Percentiles rank a stretch among this genome's conserved stretches.
These are phyloP conservation scores for Saguinus imperator DNA, from an alignment of 2,113 vertebrate genomes.

Conservation along the genomic window DNA sequence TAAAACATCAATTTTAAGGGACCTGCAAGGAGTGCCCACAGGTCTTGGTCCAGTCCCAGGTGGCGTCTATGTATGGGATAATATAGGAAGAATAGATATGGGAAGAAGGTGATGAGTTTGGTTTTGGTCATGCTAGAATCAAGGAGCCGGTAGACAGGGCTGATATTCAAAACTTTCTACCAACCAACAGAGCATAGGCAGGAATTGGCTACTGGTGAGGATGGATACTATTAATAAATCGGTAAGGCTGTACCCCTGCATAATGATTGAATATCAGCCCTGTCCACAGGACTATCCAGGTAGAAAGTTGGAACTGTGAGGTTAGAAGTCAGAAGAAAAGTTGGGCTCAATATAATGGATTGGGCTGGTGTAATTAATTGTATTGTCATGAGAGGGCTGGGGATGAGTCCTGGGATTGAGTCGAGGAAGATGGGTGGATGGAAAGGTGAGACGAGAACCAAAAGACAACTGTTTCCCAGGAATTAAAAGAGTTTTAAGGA, in stretches of 20 bases:
- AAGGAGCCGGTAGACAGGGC: neutral
- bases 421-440: neutral
- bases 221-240: neutral
- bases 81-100: neutral
- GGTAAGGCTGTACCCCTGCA: neutral
- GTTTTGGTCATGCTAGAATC: neutral
- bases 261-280: neutral
- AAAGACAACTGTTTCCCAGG: neutral
- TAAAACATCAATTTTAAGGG: neutral
- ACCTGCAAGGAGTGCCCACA: neutral
- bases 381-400: neutral
- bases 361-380: neutral
- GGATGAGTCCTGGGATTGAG: neutral
- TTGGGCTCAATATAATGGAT: neutral
- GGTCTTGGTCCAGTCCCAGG: neutral
- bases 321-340: neutral
- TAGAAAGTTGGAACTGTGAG: neutral
- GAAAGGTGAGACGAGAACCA: neutral
- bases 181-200: neutral
- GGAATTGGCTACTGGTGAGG: neutral
- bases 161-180: neutral
- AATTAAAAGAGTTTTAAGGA: conserved; percentile 22
- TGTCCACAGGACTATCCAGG: neutral
- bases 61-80: neutral
- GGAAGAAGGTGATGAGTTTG: neutral